Percentiles rank a stretch among this genome's conserved stretches.
Evolutionary conservation across 2,113 vertebrate species (phyloP).

Genomic region (Colius striatus): DNA sequence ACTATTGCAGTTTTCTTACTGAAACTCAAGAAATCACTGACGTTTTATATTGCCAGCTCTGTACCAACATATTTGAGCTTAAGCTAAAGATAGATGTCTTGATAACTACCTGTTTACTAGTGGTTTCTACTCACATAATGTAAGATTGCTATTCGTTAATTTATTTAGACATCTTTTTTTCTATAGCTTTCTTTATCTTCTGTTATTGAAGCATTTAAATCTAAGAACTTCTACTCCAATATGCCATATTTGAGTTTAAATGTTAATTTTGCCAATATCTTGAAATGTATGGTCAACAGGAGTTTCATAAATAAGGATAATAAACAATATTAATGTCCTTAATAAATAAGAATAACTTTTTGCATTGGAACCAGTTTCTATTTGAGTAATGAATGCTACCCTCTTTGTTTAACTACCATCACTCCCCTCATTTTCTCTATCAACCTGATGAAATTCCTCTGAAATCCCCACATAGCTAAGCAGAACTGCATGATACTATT

Average conservation of each 20-base stretch:
- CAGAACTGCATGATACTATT: background rate
- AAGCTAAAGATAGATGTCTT: background rate
- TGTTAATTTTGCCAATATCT: slow-evolving; percentile 37
- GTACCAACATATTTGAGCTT: background rate
- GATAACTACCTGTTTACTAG: background rate
- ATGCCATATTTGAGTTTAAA: slow-evolving; percentile 41
- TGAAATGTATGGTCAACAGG: background rate
- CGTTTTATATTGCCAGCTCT: background rate
- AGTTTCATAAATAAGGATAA: no score
- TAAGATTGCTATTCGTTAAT: background rate
- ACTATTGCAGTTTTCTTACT: background rate
- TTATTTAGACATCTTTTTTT: background rate
- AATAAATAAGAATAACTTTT: no score
- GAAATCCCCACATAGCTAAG: background rate
- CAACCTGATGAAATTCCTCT: background rate
- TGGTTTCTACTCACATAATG: background rate
- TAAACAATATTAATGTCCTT: no score
- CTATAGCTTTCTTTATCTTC: background rate
- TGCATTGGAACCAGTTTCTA: background rate
- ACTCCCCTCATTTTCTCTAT: background rate
- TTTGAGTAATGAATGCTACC: background rate
- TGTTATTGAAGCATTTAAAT: slow-evolving; percentile 6
- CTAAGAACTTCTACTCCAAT: background rate
- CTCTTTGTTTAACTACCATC: background rate
- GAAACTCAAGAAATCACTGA: background rate